Base-by-base conservation (phyloP, 2,113 vertebrate species). In the Crocuta crocuta region DNA sequence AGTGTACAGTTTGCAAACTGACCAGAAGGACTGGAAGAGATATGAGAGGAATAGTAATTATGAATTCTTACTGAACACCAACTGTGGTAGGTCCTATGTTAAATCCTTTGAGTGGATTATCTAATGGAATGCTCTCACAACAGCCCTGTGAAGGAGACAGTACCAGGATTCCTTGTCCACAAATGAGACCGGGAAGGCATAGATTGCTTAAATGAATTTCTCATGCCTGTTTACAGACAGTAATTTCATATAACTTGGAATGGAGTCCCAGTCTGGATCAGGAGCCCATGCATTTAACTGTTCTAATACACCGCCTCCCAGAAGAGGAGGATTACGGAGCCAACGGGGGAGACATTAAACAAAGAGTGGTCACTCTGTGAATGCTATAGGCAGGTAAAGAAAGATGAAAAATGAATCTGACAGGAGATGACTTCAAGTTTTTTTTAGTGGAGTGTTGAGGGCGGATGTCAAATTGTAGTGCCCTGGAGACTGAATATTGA, bases 61-160 rank as follows among this genome's bases (percentile, higher is more conserved):
- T 55, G 55, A 73, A n/a, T 73, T 85, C 16, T 76, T 88, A 43
- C 10, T 55, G 71, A 43, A 83, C 48, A 83, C 89, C 24, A 28
- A 4, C 39, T 55, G 82, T 65, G 74, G 31, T 35, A 50, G 43
- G 61, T 86, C 48, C 50, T n/a, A 21, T 74, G 82, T 70, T 94
- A 81, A 81, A 83, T 93, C 26, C 55, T 79, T 85, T 89, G 65
- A 95, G 76, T 92, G 43, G 45, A 61, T 86, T 83, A 17, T 63
- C 48, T 93, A 79, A 92, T 70, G 89, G 86, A 85, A 89, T 93
- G 95, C 33, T 23, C 55, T 91, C 1, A 33, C 53, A 89, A 61
- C 45, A 68, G 31, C 48, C 39, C 35, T 45, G 4, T 83, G 81
- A 93, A 33, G 21, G 61, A 70, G 89, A 15, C 48, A 17, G 31